Conservation (phyloP, 2,888 invertebrate genomes). For the Lutraria lutraria region DNA sequence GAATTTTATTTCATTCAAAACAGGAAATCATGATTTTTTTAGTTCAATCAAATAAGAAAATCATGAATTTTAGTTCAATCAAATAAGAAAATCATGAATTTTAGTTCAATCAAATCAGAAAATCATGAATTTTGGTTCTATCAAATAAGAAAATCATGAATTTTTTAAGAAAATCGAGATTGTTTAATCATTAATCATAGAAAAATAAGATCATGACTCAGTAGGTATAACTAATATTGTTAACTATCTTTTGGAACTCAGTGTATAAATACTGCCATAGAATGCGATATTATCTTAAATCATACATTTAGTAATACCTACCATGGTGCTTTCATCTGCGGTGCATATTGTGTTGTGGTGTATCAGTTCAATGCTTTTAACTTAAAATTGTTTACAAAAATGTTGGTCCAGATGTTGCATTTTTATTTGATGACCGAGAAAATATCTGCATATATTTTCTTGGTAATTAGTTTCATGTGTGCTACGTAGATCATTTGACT, state of each 20-base stretch:
- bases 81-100: too few species aligned
- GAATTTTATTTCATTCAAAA: too few species aligned
- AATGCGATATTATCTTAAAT: not conserved
- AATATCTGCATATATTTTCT: not conserved
- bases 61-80: too few species aligned
- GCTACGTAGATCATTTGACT: not conserved
- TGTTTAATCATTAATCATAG: not conserved
- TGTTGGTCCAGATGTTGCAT: not conserved
- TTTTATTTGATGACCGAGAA: not conserved
- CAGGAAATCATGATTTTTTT: too few species aligned
- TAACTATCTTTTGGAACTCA: not conserved
- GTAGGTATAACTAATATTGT: not conserved
- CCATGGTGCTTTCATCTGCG: slow-evolving; percentile 59
- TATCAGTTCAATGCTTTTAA: not conserved
- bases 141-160: not conserved
- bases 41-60: too few species aligned
- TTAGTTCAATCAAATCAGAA: not conserved
- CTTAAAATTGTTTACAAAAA: not conserved
- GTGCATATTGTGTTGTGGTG: slow-evolving; percentile 59
- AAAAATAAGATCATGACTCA: not conserved
- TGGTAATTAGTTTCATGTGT: not conserved
- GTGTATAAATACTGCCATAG: not conserved
- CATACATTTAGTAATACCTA: slow-evolving; percentile 20
- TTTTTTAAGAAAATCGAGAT: not conserved
- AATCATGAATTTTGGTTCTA: not conserved